These are phyloP conservation scores for Leptopilina clavipes DNA, from an alignment of 1,140 invertebrate species.

Conservation along the genomic window DNA sequence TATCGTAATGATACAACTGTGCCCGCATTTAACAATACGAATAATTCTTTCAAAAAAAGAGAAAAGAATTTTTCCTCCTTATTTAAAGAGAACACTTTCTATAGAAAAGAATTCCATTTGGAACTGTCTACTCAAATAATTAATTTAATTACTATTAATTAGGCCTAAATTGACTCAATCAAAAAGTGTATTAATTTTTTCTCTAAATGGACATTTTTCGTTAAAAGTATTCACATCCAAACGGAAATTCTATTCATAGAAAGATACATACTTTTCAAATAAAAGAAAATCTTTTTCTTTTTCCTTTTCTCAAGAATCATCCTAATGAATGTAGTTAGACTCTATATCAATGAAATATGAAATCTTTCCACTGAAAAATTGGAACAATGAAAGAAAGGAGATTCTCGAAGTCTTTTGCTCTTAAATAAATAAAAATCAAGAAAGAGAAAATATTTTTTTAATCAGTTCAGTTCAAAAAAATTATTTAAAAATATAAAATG, in stretches of 20 bases:
- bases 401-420: conserved; percentile 31
- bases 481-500: too few species aligned
- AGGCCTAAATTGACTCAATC: too few species aligned
- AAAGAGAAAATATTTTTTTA: neutral
- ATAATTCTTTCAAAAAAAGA: neutral
- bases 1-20: conserved; percentile 6
- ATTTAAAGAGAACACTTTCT: neutral
- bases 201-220: too few species aligned
- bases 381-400: conserved; percentile 12
- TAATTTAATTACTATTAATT: too few species aligned
- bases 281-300: too few species aligned
- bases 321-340: neutral
- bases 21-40: neutral
- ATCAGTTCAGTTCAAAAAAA: neutral
- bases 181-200: too few species aligned
- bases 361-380: conserved; percentile 1
- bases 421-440: conserved; percentile 25
- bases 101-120: neutral
- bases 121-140: neutral
- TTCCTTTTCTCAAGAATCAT: neutral
- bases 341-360: neutral
- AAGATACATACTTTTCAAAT: too few species aligned
- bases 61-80: too few species aligned
- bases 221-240: too few species aligned
- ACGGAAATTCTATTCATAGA: too few species aligned